Evolutionary conservation across 2,888 invertebrate genomes (phyloP).

Genomic region (Drosophila multiciliata): DNA sequence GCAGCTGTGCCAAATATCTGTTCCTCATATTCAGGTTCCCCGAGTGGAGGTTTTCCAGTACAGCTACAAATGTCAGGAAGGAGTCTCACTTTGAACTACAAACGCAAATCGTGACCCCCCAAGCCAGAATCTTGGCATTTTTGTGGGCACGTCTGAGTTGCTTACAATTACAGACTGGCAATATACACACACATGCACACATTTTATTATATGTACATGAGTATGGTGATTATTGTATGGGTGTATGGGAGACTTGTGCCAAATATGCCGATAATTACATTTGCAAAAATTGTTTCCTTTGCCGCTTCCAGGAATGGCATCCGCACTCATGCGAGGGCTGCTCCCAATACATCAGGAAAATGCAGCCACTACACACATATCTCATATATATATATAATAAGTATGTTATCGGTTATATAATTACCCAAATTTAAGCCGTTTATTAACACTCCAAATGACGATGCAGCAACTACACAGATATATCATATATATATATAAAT

Average conservation of each 20-base stretch:
- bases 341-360: background rate
- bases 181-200: slow-evolving; percentile 12
- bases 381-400: background rate
- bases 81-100: slow-evolving; percentile 33
- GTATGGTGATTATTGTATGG: background rate
- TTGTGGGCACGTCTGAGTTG: slow-evolving; percentile 60
- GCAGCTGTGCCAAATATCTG: slow-evolving; percentile 54
- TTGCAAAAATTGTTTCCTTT: slow-evolving; percentile 58
- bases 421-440: background rate
- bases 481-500: background rate
- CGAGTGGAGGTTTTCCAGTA: slow-evolving; percentile 11
- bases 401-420: background rate
- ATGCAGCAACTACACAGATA: background rate
- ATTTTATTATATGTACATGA: background rate
- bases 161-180: slow-evolving; percentile 27
- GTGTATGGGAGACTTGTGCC: slow-evolving; percentile 45
- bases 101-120: slow-evolving; percentile 19
- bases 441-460: background rate
- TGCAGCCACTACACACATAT: background rate
- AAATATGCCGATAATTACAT: slow-evolving; percentile 80
- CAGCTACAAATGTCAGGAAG: slow-evolving; percentile 17
- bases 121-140: slow-evolving; percentile 44
- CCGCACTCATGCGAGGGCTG: slow-evolving; percentile 37
- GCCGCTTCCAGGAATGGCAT: slow-evolving; percentile 9
- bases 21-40: slow-evolving; percentile 18